Evolutionary conservation across 1,140 invertebrate species (phyloP), one percentile per base, ranked within the genome.

Genomic region (Thalassaphorura encarpata): DNA sequence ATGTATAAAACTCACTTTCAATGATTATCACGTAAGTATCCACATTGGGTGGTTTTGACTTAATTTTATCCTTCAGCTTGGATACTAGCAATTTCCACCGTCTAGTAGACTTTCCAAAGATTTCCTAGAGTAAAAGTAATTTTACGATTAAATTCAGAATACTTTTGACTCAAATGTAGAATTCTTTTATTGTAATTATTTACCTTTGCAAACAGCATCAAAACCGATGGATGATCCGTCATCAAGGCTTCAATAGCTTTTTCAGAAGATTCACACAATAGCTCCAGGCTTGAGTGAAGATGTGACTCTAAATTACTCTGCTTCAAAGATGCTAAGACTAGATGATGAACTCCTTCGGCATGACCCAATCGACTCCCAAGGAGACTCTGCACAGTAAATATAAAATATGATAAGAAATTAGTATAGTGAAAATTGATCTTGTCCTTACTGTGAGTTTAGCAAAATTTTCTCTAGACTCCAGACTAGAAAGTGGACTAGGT

Each of bases 131-230:
- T 23, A 19, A 16, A 21, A 1, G 21, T 31, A 54, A 28, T 11
- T 18, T 24, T 18, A 46, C 11, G 3, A n/a, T 58, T 26, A 36
- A 23, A 45, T 26, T 29, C 19, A 43, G 29, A 54, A 23, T 31
- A 39, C 2, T 27, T 15, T 31, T 42, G 4, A 3, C 23, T 8
- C n/a, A n/a, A n/a, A n/a, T n/a, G n/a, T n/a, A n/a, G n/a, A n/a
- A n/a, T n/a, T n/a, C n/a, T n/a, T n/a, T n/a, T n/a, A n/a, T n/a
- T n/a, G n/a, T n/a, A 33, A 11, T 3, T 24, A 27, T 21, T 58
- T 57, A 62, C 63, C 45, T 64, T 64, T 5, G 56, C 60, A 45
- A 54, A 64, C 2, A 62, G 27, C 16, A 64, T n/a, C 13, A 64
- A 27, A 16, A 52, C 29, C 15, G 49, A 31, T 2, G 63, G 63